Evolutionary conservation across 2,888 invertebrate species (phyloP), one percentile per base, ranked within the genome.

Genomic region (Netelia melanura): DNA sequence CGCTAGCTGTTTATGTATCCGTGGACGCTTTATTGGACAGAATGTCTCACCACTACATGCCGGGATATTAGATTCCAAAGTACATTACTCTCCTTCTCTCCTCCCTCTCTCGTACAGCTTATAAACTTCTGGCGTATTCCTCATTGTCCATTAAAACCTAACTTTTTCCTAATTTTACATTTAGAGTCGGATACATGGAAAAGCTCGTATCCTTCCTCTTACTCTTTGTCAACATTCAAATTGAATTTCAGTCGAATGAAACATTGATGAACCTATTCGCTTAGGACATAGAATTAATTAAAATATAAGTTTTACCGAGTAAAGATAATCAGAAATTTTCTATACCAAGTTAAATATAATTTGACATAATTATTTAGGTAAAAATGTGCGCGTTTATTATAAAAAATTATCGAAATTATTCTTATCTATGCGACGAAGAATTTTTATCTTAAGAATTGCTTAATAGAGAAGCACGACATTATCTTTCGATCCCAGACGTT

Each of bases 1-100:
- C 71, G 48, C 65, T 56, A 1, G 76, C 87, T 90, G 90, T 89
- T 90, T 90, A 90, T 89, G 86, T 86, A 86, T 80, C 79, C 86
- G 77, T 17, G 82, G 86, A 89, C 90, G 89, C 89, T 90, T 91
- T 90, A 91, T 90, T 89, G 88, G 90, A 89, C 89, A 87, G 87
- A 85, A 85, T 83, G 88, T 86, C 87, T 89, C 86, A 87, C 88
- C 87, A 85, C 86, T 88, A 62, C 79, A 38, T 54, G 83, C 77
- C 82, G 87, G 87, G 86, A 89, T 89, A 89, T 89, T 90, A 89
- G 91, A 91, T 90, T 90, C 89, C 88, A 86, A 80, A 62, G 54
- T 77, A 43, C 61, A 38, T 52, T 44, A 38, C 74, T 72, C 44
- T 64, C 54, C 54, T 23, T 64, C 52, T 56, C 58, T 21, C 23